Conservation (phyloP, 2,113 vertebrate species). For the Dascyllus trimaculatus region DNA sequence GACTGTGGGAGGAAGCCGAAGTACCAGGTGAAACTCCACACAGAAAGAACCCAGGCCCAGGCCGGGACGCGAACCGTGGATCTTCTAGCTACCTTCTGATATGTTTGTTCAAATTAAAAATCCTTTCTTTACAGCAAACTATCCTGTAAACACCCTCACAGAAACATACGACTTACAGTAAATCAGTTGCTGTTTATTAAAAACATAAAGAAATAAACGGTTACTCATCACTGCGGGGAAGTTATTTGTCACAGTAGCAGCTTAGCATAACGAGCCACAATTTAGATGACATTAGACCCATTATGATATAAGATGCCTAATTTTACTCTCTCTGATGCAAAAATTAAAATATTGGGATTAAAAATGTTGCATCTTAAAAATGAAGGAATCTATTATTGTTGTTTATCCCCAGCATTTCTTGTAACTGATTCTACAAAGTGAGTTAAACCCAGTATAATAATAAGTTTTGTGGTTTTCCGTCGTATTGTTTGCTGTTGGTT, state of each 20-base stretch:
- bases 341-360: neutral
- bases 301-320: neutral
- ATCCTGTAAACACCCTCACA: neutral
- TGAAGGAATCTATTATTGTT: neutral
- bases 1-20: no score
- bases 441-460: neutral
- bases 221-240: neutral
- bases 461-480: neutral
- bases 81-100: no score
- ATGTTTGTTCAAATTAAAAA: neutral
- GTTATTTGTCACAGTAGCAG: neutral
- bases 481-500: neutral
- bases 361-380: neutral
- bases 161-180: neutral
- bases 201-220: neutral
- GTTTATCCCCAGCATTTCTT: neutral
- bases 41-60: no score
- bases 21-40: no score
- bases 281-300: neutral
- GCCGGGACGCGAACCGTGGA: no score
- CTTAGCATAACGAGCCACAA: neutral
- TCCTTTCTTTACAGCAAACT: neutral
- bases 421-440: neutral
- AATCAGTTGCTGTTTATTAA: slow-evolving; percentile 1
- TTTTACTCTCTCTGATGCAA: neutral